Evolutionary conservation across 1,140 invertebrate genomes (phyloP), one percentile per base, ranked within the genome.

Genomic region (Anastrepha obliqua): DNA sequence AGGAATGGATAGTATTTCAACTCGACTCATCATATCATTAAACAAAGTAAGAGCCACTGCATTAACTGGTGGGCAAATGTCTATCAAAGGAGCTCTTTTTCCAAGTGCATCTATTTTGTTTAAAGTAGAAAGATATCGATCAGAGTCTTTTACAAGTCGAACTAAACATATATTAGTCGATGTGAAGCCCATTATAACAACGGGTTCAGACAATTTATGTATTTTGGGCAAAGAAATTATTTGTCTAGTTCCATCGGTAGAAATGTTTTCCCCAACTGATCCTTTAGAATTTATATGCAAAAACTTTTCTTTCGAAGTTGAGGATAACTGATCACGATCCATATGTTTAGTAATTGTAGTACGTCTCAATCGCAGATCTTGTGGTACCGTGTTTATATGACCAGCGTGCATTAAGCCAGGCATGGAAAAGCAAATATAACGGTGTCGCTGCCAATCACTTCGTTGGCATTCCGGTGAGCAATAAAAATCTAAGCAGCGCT

Each of bases 81-180:
- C 29, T 8, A 47, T 85, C 2, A 44, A 20, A 2, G 89, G 74
- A 67, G 89, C 65, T 8, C 86, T 58, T 58, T 87, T 88, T 5
- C 89, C 90, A 44, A 87, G 39, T 1, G 20, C 15, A 87, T 90
- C 67, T 15, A 92, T 91, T 89, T 88, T 89, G 2, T 89, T 60
- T 15, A 89, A 87, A 7, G 91, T 29, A 44, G 86, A 47, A 0
- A 7, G 55, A 89, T 89, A 86, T 59, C 87, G 89, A 47, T 85
- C 86, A n/a, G 88, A 88, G 70, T 88, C 87, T 47, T 74, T 89
- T 17, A 85, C 86, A 17, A 88, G 87, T 7, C 91, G 90, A 0
- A 92, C 59, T 39, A 87, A 87, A 64, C 91, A 92, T 20, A 88
- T 87, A 88, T 92, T 92, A 0, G 89, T 11, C 0, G 89, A 91